These are phyloP conservation scores for Callaeas wilsoni DNA, from an alignment of 2,113 vertebrate species.

Conservation along the genomic window DNA sequence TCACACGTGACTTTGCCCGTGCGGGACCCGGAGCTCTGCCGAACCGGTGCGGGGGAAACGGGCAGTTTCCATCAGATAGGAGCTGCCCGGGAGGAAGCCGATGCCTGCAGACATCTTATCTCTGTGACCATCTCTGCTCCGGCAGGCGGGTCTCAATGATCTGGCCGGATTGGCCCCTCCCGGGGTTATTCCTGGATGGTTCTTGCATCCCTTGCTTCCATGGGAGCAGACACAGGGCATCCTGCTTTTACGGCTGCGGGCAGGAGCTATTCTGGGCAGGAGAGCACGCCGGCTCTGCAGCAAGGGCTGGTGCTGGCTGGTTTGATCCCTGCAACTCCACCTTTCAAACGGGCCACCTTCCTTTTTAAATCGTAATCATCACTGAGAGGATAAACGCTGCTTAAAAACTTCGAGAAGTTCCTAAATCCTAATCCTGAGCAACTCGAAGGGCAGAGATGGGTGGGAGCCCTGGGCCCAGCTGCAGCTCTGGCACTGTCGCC, in stretches of 20 bases:
- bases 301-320: not conserved
- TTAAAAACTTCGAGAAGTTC: not conserved
- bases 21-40: not conserved
- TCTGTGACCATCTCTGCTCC: not conserved
- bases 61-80: constrained; percentile 35
- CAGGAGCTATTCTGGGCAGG: not conserved
- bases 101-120: not conserved
- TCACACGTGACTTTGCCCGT: not conserved
- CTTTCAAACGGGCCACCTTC: not conserved
- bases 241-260: not conserved
- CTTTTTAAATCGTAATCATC: not conserved
- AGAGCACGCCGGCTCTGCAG: fast-evolving
- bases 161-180: not conserved
- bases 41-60: not conserved
- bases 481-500: fast-evolving
- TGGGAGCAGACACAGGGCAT: not conserved
- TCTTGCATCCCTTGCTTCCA: not conserved
- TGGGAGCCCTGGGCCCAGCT: not conserved
- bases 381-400: fast-evolving
- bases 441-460: not conserved
- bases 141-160: not conserved
- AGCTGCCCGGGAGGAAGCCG: not conserved
- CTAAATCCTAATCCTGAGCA: fast-evolving
- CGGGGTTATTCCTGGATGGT: not conserved
- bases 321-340: not conserved